These are phyloP conservation scores for Rotaria magnacalcarata DNA, from an alignment of 2,888 invertebrate species.

Conservation along the genomic window DNA sequence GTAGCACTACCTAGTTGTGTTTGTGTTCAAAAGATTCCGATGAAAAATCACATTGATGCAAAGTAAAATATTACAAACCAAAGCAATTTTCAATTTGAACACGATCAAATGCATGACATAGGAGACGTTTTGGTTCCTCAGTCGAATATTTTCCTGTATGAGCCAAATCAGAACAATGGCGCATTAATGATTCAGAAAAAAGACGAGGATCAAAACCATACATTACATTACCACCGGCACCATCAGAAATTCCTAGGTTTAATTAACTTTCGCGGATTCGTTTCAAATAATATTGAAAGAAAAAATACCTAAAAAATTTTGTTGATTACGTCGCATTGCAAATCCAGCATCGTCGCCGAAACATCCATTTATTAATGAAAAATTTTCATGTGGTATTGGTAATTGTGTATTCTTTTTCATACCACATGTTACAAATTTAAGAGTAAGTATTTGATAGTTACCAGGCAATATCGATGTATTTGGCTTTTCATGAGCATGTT, in stretches of 20 bases:
- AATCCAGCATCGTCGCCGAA: slow-evolving; percentile 46
- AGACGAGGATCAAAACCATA: slow-evolving; percentile 44
- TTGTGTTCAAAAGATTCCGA: neutral
- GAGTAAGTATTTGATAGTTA: neutral
- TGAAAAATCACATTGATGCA: neutral
- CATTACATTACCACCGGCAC: slow-evolving; percentile 46
- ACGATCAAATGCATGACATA: slow-evolving; percentile 40
- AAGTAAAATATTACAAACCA: neutral
- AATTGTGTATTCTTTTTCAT: slow-evolving; percentile 42
- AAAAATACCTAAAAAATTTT: slow-evolving; percentile 37
- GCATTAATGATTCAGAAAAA: slow-evolving; percentile 43
- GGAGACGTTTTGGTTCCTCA: slow-evolving; percentile 36
- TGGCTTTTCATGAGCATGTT: neutral
- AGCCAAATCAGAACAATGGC: slow-evolving; percentile 36
- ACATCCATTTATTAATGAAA: slow-evolving; percentile 38
- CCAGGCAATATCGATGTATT: neutral
- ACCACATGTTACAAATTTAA: slow-evolving; percentile 38
- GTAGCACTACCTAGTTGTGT: slow-evolving; percentile 43
- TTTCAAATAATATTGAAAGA: no score
- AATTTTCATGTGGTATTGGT: slow-evolving; percentile 43
- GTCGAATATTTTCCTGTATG: neutral
- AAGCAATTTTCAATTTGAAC: slow-evolving; percentile 42
- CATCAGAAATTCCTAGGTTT: slow-evolving; percentile 41
- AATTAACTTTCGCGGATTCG: neutral
- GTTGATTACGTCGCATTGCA: neutral